Base-by-base conservation (phyloP, 2,888 invertebrate genomes). In the Drosophila cognata region DNA sequence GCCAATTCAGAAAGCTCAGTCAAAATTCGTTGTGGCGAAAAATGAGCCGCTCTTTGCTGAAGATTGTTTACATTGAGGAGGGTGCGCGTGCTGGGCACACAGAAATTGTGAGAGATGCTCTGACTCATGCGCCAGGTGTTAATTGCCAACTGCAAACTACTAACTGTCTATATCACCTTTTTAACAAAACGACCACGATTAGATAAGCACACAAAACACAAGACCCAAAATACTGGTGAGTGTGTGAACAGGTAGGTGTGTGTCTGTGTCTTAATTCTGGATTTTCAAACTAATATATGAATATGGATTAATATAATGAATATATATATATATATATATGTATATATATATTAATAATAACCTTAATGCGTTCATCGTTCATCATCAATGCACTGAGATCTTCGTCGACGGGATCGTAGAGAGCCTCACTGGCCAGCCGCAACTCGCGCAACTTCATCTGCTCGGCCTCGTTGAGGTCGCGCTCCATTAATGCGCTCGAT, bases 371-470 rank as follows among this genome's bases (percentile, higher is more conserved):
- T 81, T 95, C 95, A 38, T 95, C 95, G 56, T 96, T 96, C 25
- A 95, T 95, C 52, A 96, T 94, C 16, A 96, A 93, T 91, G 94
- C 95, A 33, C 95, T 95, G 55, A 97, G 94, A 91, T 98, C 98
- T 79, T 97, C 97, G 88, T 97, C 97, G 4, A 98, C 94, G 7
- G 98, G 98, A 58, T 96, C 96, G 87, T 96, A 94, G 36, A 98
- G 94, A 0, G 97, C 97, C 92, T 97, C 97, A 91, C 97, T 97
- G 0, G 98, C 98, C 7, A 97, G 95, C 71, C 97, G 96, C 57
- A 98, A 92, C 93, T 98, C 98, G 84, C 96, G 96, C 60, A 98
- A 92, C 92, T 97, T 97, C 46, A 96, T 96, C 81, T 96, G 94
- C 92, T 98, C 98, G n/a, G 96, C 96, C 81, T 95, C 95, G 91